Evolutionary conservation across 2,797 vertebrate genomes (phyloP).

Genomic region (Aeoliscus strigatus): DNA sequence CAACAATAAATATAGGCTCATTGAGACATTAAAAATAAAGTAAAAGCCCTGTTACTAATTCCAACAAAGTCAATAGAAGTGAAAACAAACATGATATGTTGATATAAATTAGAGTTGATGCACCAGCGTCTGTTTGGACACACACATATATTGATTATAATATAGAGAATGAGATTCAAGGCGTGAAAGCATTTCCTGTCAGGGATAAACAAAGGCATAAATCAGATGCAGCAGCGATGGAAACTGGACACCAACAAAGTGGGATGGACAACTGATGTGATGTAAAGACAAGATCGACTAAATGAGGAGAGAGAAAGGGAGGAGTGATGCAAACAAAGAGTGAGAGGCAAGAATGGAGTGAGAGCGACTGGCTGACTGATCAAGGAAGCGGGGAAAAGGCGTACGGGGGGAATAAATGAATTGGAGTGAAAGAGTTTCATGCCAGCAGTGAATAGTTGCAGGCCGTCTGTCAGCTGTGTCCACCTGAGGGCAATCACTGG

Average conservation of each 20-base stretch:
- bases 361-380: not conserved
- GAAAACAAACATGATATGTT: too few relatives aligned
- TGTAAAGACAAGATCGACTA: constrained; percentile 9
- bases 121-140: too few relatives aligned
- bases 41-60: too few relatives aligned
- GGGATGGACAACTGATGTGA: constrained; percentile 5
- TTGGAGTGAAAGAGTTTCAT: constrained; percentile 12
- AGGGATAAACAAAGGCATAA: constrained; percentile 13
- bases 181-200: constrained; percentile 30
- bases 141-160: too few relatives aligned
- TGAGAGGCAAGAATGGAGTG: not conserved
- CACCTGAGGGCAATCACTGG: constrained; percentile 24
- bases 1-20: too few relatives aligned
- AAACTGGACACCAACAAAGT: constrained; percentile 4
- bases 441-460: constrained; percentile 15
- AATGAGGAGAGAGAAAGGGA: constrained; percentile 4
- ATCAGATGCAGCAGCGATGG: constrained; percentile 12
- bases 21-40: too few relatives aligned
- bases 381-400: not conserved
- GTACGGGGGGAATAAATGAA: constrained; percentile 7
- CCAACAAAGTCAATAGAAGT: too few relatives aligned
- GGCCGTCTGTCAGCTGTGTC: constrained; percentile 23
- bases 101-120: too few relatives aligned
- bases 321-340: constrained; percentile 17
- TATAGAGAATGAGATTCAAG: too few relatives aligned